phyloP scores from a whole-genome alignment of 2,888 invertebrate species.

The Philhelius pedissequus region DNA sequence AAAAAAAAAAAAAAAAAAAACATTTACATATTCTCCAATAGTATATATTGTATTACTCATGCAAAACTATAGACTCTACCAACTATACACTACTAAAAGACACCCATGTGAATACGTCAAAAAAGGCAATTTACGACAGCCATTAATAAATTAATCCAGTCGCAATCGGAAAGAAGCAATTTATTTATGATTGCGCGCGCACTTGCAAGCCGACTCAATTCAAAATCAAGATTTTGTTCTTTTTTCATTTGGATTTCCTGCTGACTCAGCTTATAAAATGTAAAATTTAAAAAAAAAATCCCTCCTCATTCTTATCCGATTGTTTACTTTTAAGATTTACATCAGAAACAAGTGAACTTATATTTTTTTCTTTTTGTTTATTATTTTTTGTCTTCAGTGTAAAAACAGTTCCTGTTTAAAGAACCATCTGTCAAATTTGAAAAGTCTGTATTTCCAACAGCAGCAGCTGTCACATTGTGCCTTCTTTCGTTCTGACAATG shows the following conservation, averaged over 20 bases:
- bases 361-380: not conserved
- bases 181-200: slow-evolving; percentile 49
- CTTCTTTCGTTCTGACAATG: slow-evolving; percentile 12
- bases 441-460: not conserved
- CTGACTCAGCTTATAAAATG: not conserved
- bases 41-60: slow-evolving; percentile 40
- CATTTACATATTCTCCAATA: not conserved
- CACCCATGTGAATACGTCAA: slow-evolving; percentile 44
- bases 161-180: slow-evolving; percentile 23
- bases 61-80: not conserved
- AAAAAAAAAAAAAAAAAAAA: too few species aligned
- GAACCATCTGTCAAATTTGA: slow-evolving; percentile 47
- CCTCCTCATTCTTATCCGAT: not conserved
- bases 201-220: slow-evolving; percentile 6
- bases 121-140: slow-evolving; percentile 56
- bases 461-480: slow-evolving; percentile 53
- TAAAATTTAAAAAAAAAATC: not conserved
- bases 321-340: slow-evolving; percentile 48
- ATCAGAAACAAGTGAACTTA: slow-evolving; percentile 5
- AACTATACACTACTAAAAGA: slow-evolving; percentile 2
- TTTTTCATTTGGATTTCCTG: slow-evolving; percentile 40
- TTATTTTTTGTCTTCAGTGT: not conserved
- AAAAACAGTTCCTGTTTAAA: slow-evolving; percentile 36
- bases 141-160: slow-evolving; percentile 44
- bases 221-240: slow-evolving; percentile 1